These are phyloP conservation scores for Odontothrips loti DNA, from an alignment of 2,888 invertebrate genomes.

Conservation along the genomic window DNA sequence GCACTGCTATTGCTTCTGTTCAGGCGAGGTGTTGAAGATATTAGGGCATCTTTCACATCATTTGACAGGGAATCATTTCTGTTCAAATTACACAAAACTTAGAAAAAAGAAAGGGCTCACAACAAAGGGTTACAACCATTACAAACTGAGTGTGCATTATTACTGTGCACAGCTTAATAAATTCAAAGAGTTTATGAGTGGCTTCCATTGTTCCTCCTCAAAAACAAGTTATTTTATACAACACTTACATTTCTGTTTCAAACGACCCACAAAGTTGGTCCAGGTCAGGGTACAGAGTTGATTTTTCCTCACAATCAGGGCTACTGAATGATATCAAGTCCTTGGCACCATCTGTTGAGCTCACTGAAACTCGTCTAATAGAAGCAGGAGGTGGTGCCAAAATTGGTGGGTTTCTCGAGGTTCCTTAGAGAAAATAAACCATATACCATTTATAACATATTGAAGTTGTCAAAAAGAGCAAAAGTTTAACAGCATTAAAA, in stretches of 20 bases:
- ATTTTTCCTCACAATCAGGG: constrained; percentile 49
- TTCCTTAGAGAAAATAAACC: constrained; percentile 33
- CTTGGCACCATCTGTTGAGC: constrained; percentile 33
- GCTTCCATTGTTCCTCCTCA: neutral
- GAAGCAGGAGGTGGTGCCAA: constrained; percentile 43
- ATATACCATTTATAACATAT: neutral
- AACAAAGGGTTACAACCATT: neutral
- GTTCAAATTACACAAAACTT: neutral
- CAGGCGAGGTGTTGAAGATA: neutral
- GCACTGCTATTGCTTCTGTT: neutral
- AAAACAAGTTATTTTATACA: neutral
- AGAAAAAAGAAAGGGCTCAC: neutral
- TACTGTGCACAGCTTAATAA: neutral
- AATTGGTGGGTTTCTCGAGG: constrained; percentile 39
- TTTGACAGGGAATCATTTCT: neutral
- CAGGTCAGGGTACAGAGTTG: constrained; percentile 15
- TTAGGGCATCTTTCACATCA: neutral
- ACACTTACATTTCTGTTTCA: neutral
- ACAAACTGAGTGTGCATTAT: neutral
- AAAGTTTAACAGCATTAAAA: constrained; percentile 7
- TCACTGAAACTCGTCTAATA: constrained; percentile 35
- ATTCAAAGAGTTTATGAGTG: neutral
- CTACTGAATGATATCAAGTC: constrained; percentile 70
- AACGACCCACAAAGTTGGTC: neutral
- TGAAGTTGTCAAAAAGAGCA: neutral